Evolutionary conservation across 2,797 vertebrate species (phyloP).

Genomic region (Enoplosus armatus): DNA sequence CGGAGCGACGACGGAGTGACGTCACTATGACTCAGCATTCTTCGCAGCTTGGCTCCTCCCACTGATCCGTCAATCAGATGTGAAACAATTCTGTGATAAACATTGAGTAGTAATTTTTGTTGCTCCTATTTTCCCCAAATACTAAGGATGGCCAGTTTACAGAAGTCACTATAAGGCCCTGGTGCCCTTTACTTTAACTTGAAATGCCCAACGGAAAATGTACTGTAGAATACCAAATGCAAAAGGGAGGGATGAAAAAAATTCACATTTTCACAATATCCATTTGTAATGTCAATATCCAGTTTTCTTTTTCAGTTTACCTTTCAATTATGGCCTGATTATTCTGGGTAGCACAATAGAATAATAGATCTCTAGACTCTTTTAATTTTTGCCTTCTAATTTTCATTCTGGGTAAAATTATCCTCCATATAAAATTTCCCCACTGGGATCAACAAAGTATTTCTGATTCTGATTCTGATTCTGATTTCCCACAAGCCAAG

Average conservation of each 20-base stretch:
- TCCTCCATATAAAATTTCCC: too few relatives aligned
- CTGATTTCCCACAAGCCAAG: not conserved
- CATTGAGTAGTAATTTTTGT: too few relatives aligned
- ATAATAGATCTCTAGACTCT: not conserved
- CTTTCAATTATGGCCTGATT: not conserved
- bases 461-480: too few relatives aligned
- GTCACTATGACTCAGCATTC: conserved; percentile 85
- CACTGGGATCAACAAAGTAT: too few relatives aligned
- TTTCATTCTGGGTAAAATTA: not conserved
- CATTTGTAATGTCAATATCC: not conserved
- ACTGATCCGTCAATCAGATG: conserved; percentile 17
- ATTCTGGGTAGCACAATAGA: not conserved
- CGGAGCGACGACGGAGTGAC: conserved; percentile 41
- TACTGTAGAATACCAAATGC: too few relatives aligned
- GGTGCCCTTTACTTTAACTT: too few relatives aligned
- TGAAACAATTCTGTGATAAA: too few relatives aligned
- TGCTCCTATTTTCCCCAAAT: too few relatives aligned
- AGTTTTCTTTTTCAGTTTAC: not conserved
- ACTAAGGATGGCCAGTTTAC: too few relatives aligned
- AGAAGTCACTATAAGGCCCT: too few relatives aligned
- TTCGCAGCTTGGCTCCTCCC: conserved; percentile 20
- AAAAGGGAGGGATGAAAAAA: too few relatives aligned
- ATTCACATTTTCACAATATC: not conserved
- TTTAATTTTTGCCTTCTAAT: not conserved
- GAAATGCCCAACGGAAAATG: too few relatives aligned